A percentile compares a stretch with the other conserved stretches of the same genome.
These are phyloP conservation scores for Coendou prehensilis DNA, from an alignment of 2,797 vertebrate genomes.

Conservation along the genomic window DNA sequence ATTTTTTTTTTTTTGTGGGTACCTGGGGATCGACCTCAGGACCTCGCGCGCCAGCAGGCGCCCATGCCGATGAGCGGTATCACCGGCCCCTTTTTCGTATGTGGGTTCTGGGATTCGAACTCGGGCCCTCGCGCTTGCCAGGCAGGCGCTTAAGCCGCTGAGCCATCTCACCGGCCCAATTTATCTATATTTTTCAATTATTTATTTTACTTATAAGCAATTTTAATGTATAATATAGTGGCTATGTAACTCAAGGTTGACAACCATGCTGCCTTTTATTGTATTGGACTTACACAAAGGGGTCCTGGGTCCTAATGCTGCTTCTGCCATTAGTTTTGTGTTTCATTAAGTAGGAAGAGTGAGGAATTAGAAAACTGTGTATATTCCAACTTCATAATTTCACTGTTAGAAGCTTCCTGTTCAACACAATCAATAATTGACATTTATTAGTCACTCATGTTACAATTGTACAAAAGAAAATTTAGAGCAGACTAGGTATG, in stretches of 20 bases:
- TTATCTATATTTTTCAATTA: background rate
- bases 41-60: too few relatives aligned
- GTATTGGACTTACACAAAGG: background rate
- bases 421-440: background rate
- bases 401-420: background rate
- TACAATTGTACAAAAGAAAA: background rate
- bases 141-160: too few relatives aligned
- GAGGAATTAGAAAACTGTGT: background rate
- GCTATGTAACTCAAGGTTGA: background rate
- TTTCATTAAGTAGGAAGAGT: background rate
- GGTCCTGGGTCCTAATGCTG: background rate
- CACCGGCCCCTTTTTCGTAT: too few relatives aligned
- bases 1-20: constrained; percentile 18
- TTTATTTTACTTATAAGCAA: background rate
- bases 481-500: background rate
- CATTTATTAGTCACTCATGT: background rate
- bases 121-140: too few relatives aligned
- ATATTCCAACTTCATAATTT: background rate
- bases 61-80: too few relatives aligned
- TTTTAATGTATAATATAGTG: background rate
- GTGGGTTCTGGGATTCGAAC: too few relatives aligned
- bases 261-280: background rate
- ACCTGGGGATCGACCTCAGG: too few relatives aligned
- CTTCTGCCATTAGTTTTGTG: background rate
- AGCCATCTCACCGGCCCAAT: too few relatives aligned